Conservation (phyloP, 35 echinoderm and acorn worm genomes). For the Diadema setosum region DNA sequence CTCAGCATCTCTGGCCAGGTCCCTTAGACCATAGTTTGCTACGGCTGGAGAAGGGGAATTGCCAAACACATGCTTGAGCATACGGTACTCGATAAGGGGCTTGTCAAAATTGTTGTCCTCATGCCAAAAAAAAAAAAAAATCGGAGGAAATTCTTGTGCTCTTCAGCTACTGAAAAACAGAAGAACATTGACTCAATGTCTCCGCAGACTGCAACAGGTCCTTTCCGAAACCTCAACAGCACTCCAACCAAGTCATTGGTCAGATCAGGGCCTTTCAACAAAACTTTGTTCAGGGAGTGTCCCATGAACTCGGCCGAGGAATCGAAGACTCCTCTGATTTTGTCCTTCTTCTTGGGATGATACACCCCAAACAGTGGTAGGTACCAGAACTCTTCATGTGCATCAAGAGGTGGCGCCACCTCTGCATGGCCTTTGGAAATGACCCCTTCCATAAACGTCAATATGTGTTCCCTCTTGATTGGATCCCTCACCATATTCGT, state of each 20-base stretch:
- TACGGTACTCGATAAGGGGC: slow-evolving; percentile 25
- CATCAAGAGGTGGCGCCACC: no score
- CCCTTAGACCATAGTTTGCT: background rate
- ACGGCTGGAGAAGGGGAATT: slow-evolving; percentile 48
- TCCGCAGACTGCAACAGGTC: background rate
- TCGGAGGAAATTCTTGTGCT: slow-evolving; percentile 21
- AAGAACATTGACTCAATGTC: slow-evolving; percentile 26
- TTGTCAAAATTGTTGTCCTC: slow-evolving; percentile 26
- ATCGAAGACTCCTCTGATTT: no score
- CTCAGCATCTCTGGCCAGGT: background rate
- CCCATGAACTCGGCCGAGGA: slow-evolving; percentile 33
- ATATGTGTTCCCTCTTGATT: slow-evolving; percentile 18
- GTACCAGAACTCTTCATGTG: slow-evolving; percentile 10
- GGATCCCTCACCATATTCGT: slow-evolving; percentile 13
- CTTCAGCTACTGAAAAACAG: slow-evolving; percentile 17
- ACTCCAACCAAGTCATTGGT: slow-evolving; percentile 32
- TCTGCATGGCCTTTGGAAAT: slow-evolving; percentile 26
- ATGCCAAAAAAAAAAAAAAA: slow-evolving; percentile 45
- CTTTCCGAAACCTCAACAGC: slow-evolving; percentile 13
- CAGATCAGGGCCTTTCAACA: slow-evolving; percentile 33
- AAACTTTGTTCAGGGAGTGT: slow-evolving; percentile 17
- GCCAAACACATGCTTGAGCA: slow-evolving; percentile 60
- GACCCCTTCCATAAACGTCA: slow-evolving; percentile 30
- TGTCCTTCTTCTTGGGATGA: no score
- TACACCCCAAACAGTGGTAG: slow-evolving; percentile 30